Base-by-base conservation (phyloP, 2,888 invertebrate genomes). In the Zaprionus lineosus region DNA sequence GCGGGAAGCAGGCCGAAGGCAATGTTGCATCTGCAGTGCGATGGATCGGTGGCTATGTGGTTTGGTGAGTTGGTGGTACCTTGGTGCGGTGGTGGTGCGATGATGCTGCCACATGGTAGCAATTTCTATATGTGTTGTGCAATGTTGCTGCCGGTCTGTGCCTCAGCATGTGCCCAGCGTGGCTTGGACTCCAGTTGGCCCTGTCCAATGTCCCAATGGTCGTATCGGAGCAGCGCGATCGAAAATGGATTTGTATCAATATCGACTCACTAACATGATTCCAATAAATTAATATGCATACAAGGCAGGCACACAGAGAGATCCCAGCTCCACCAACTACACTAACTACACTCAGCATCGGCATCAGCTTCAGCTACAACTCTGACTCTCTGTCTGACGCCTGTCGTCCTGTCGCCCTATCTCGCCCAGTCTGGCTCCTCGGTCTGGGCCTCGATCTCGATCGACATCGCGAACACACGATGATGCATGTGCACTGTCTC, bases 231-330 rank as follows among this genome's bases (percentile, higher is more conserved):
- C 74, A 68, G 68, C 46, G 73, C 87, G 84, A 87, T 88, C 88
- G 83, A 88, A 87, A 88, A 88, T 87, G 87, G 88, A 89, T 89
- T 89, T 88, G 88, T 89, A 89, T 89, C 89, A 89, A 89, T 89
- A 89, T 89, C 89, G 88, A 87, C 88, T 88, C 87, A 81, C 79
- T 84, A 88, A 89, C 89, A 89, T 89, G 89, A 89, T 86, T 89
- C 86, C 89, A 88, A 89, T 89, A 89, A 89, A 89, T 89, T 89
- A 88, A 89, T 88, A 89, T 88, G 84, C 86, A 82, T 82, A 86
- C 86, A 71, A 83, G 76, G 63, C 67, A 61, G 65, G 50, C 53
- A 47, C 14, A 37, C 57, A 46, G 59, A 52, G 29, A 48, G 18
- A 14, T 14, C 2, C 11, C 50, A 34, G 31, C 44, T 15, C 8